phyloP scores from a whole-genome alignment of 1,140 invertebrate species.

The Piezodorus guildinii region DNA sequence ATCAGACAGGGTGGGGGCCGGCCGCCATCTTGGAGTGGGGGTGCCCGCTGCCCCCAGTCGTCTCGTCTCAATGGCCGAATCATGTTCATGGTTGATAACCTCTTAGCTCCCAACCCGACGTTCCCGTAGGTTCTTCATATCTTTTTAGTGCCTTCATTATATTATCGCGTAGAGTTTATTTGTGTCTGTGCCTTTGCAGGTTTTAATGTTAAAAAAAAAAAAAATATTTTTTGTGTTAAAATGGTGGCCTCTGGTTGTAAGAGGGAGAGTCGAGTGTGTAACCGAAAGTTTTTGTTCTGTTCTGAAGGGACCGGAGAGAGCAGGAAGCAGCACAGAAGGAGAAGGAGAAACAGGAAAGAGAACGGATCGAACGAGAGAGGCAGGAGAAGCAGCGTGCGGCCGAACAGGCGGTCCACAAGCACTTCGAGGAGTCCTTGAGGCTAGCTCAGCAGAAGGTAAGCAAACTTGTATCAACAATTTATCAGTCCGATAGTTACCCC shows the following conservation, averaged over 20 bases:
- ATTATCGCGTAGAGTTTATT: slow-evolving; percentile 11
- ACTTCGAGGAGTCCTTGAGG: slow-evolving; percentile 79
- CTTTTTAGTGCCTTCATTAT: slow-evolving; percentile 5
- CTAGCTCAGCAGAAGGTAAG: slow-evolving; percentile 69
- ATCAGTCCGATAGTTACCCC: too few species aligned
- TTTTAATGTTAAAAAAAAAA: background rate
- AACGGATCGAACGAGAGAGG: slow-evolving; percentile 43
- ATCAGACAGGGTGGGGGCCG: background rate
- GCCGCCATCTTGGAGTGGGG: slow-evolving; percentile 23
- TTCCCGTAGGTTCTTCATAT: slow-evolving; percentile 12
- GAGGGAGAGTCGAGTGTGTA: slow-evolving; percentile 7
- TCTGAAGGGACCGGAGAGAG: slow-evolving; percentile 36
- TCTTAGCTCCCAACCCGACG: slow-evolving; percentile 18
- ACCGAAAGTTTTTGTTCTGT: slow-evolving; percentile 19
- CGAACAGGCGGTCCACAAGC: slow-evolving; percentile 71
- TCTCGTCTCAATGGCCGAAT: slow-evolving; percentile 13
- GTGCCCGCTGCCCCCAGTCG: background rate
- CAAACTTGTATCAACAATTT: background rate
- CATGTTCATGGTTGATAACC: slow-evolving; percentile 25
- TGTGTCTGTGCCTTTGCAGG: background rate
- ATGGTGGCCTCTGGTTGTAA: background rate
- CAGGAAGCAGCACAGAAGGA: slow-evolving; percentile 34
- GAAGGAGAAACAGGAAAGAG: slow-evolving; percentile 41
- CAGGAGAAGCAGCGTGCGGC: slow-evolving; percentile 52
- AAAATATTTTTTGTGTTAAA: background rate